Conservation (phyloP, 2,888 invertebrate genomes). For the Dendrolimus houi region DNA sequence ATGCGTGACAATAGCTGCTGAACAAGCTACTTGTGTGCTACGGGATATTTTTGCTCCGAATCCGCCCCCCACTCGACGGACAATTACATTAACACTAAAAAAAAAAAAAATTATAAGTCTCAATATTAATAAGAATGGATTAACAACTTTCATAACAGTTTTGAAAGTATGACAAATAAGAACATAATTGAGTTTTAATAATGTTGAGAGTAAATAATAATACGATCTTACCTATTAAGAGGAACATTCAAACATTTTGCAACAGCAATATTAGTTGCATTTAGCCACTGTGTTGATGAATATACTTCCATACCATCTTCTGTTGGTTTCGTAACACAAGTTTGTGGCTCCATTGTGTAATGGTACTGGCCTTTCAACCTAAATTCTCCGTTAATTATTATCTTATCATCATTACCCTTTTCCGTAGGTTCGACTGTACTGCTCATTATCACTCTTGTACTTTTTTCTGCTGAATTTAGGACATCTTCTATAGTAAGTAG, state of each 20-base stretch:
- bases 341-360: constrained; percentile 85
- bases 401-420: constrained; percentile 47
- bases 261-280: constrained; percentile 74
- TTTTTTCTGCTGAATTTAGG: constrained; percentile 39
- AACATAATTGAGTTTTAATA: no score
- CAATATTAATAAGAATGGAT: no score
- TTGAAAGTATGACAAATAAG: no score
- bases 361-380: constrained; percentile 82
- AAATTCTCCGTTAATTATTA: constrained; percentile 71
- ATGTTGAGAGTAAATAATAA: no score
- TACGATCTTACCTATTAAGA: constrained; percentile 74
- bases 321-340: constrained; percentile 78
- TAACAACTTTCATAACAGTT: no score
- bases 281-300: constrained; percentile 79
- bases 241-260: constrained; percentile 73
- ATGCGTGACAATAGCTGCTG: constrained; percentile 79
- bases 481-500: constrained; percentile 46
- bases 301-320: constrained; percentile 85
- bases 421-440: constrained; percentile 40
- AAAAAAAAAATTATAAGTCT: no score
- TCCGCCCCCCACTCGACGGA: constrained; percentile 80
- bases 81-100: constrained; percentile 76
- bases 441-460: constrained; percentile 37
- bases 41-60: constrained; percentile 81
- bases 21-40: constrained; percentile 71